These are phyloP conservation scores for Phycodurus eques DNA, from an alignment of 2,113 vertebrate species.

Conservation along the genomic window DNA sequence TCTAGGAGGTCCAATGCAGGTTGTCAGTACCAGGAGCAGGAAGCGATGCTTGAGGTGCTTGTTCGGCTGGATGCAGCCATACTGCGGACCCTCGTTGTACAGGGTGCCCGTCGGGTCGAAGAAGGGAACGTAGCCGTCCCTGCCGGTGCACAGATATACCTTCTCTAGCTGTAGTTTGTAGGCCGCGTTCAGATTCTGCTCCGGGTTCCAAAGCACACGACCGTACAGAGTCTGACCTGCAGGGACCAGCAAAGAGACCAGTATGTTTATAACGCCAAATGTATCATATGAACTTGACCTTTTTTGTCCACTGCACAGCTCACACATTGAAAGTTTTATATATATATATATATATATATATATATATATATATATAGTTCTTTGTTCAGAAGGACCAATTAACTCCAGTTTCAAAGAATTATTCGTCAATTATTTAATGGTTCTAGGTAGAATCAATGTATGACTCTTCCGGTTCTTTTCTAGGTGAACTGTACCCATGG, in stretches of 20 bases:
- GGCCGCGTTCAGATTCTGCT: slow-evolving; percentile 91
- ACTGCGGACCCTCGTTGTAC: slow-evolving; percentile 95
- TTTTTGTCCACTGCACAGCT: background rate
- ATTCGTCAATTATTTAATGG: no score
- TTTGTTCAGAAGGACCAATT: background rate
- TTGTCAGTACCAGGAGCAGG: slow-evolving; percentile 82
- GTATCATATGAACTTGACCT: background rate
- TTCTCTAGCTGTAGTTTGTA: slow-evolving; percentile 95
- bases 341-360: no score
- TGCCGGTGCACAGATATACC: slow-evolving; percentile 94
- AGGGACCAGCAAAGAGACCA: slow-evolving; percentile 16
- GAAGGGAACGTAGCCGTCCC: slow-evolving; percentile 93
- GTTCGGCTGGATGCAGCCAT: slow-evolving; percentile 96
- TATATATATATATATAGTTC: no score
- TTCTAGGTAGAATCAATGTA: background rate
- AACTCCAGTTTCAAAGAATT: background rate
- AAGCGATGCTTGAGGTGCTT: slow-evolving; percentile 94
- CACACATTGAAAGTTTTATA: no score
- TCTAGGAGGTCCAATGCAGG: background rate
- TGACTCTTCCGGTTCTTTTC: background rate
- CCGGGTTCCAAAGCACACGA: slow-evolving; percentile 92
- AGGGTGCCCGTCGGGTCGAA: slow-evolving; percentile 94
- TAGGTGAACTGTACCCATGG: slow-evolving; percentile 79
- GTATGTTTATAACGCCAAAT: background rate
- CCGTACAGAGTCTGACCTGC: slow-evolving; percentile 92